Percentiles rank a stretch among this genome's conserved stretches.
These are phyloP conservation scores for Parnassius apollo DNA, from an alignment of 2,888 invertebrate species.

Conservation along the genomic window DNA sequence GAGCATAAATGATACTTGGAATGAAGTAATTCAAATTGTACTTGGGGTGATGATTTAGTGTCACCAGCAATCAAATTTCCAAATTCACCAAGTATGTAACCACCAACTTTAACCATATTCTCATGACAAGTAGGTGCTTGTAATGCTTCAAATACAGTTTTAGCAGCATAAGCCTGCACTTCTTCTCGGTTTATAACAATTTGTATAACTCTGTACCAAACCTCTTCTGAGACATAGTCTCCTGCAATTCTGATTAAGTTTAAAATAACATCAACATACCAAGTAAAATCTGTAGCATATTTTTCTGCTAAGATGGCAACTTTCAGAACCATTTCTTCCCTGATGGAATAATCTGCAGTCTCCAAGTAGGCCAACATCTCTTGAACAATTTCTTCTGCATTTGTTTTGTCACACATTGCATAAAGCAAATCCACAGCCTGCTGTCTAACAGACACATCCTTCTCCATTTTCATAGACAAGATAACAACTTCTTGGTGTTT, in stretches of 20 bases:
- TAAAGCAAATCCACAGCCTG: conserved; percentile 98
- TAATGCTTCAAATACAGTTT: conserved; percentile 99
- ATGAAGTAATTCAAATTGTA: conserved; percentile 98
- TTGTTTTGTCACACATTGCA: conserved; percentile 99
- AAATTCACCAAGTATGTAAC: conserved; percentile 99
- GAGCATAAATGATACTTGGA: conserved; percentile 99
- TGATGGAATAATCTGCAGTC: conserved; percentile 99
- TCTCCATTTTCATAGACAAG: conserved; percentile 99
- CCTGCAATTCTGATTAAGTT: conserved; percentile 99
- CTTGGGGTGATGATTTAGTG: conserved; percentile 96
- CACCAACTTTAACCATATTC: conserved; percentile 99
- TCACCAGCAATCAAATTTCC: conserved; percentile 99
- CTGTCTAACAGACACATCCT: conserved; percentile 98
- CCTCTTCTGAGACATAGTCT: conserved; percentile 99
- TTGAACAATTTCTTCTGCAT: conserved; percentile 99
- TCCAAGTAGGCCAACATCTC: conserved; percentile 99
- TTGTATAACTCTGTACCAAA: conserved; percentile 99
- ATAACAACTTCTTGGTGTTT: conserved; percentile 99
- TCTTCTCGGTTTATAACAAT: conserved; percentile 99
- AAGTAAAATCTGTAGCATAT: conserved; percentile 99
- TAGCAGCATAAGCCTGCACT: conserved; percentile 99
- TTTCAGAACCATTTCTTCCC: conserved; percentile 99
- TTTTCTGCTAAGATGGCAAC: conserved; percentile 99
- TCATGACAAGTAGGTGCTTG: conserved; percentile 99
- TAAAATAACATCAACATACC: conserved; percentile 98